phyloP scores from a whole-genome alignment of 2,113 vertebrate species.

The Marcusenius ussheri region DNA sequence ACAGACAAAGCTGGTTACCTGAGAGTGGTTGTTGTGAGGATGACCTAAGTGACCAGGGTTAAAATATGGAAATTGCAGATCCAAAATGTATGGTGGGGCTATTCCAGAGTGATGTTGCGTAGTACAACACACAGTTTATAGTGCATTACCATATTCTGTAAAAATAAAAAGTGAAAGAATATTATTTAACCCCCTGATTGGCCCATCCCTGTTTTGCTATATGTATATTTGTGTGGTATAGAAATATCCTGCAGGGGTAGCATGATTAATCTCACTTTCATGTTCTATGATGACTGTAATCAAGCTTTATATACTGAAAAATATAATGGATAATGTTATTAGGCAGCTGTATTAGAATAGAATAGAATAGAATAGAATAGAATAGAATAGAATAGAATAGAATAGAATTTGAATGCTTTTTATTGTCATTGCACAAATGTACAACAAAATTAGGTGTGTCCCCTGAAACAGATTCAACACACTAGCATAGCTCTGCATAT shows the following conservation, averaged over 20 bases:
- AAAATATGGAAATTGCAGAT: neutral
- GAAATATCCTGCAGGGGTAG: neutral
- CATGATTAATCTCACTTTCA: neutral
- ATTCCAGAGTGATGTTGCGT: neutral
- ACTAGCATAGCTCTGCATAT: too few relatives aligned
- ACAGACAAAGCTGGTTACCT: neutral
- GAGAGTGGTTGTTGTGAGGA: neutral
- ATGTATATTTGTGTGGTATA: neutral
- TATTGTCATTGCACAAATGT: too few relatives aligned
- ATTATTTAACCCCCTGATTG: neutral
- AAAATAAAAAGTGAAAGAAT: neutral
- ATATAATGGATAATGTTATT: neutral
- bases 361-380: too few relatives aligned
- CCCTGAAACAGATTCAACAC: too few relatives aligned
- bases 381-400: too few relatives aligned
- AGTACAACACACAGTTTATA: neutral
- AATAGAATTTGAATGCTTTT: too few relatives aligned
- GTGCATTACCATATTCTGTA: neutral
- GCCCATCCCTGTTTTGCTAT: neutral
- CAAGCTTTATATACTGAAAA: neutral
- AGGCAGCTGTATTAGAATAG: neutral
- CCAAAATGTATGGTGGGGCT: neutral
- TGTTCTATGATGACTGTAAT: neutral
- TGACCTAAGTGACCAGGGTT: neutral
- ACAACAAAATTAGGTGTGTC: too few relatives aligned